Base-by-base conservation (phyloP, 1,140 invertebrate species). In the Lepidotrigona ventralis region DNA sequence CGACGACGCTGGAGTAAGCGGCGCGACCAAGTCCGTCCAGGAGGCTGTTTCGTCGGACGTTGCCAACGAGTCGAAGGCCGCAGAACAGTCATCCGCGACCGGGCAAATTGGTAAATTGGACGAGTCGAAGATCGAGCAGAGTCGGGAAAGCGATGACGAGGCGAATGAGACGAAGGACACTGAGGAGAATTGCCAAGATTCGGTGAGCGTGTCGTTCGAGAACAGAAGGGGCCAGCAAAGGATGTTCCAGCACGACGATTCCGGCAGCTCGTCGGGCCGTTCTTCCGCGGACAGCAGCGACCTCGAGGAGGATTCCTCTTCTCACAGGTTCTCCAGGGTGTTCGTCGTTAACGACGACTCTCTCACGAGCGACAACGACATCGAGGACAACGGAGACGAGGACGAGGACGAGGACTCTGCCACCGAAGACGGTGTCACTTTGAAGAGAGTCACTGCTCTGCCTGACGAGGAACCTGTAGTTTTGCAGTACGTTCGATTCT, bases 341-440 rank as follows among this genome's bases (percentile, higher is more conserved):
- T 97, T 97, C 88, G 95, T 97, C 0, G 96, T 97, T 2, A 97
- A 97, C 88, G 95, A 96, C 12, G 95, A 95, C 68, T 95, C 95
- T 53, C 95, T 96, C 0, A 96, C 95, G 15, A 96, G 96, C 12
- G 96, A 96, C 66, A 94, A 95, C 21, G 95, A 94, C 9, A 91
- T 94, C 73, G 92, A 95, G 70, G 94, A 95, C 56, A 93, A 94
- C 84, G 95, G 94, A 26, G 95, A 94, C 39, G 85, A 83, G 66
- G 81, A 84, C 26, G 81, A 89, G 3, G 86, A 86, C 94, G 76
- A 39, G 39, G 93, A 93, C 80, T 93, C 90, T 0, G 84, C 90
- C 2, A 86, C 92, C 0, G 89, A 90, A 26, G 88, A 87, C 0
- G 89, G 84, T 0, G 82, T 91, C 1, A 90, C 90, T 0, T 56